Evolutionary conservation across 2,797 vertebrate genomes (phyloP).

Genomic region (Margarornis squamiger): DNA sequence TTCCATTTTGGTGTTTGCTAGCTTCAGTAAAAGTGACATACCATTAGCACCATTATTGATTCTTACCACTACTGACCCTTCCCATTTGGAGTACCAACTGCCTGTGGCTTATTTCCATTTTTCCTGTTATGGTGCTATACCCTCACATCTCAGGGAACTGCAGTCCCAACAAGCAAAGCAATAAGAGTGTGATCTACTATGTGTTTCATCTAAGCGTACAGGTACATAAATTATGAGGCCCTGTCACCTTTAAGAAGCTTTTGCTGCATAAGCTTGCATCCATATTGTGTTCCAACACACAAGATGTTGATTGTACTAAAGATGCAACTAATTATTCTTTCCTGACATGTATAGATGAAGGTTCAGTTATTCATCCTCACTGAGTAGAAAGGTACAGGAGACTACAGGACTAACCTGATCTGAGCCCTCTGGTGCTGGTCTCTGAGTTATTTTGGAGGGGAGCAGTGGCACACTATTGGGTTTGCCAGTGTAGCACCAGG

Average conservation of each 20-base stretch:
- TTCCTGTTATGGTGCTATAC: neutral
- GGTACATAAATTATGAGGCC: neutral
- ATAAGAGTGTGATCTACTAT: neutral
- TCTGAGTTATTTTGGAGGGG: neutral
- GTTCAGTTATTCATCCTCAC: neutral
- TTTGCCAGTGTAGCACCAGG: neutral
- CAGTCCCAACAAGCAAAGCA: neutral
- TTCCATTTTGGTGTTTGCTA: neutral
- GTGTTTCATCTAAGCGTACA: neutral
- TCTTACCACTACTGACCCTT: neutral
- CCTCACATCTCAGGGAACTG: neutral
- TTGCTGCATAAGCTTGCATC: neutral
- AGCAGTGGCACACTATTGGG: neutral
- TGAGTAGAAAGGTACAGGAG: neutral
- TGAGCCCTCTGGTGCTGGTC: neutral
- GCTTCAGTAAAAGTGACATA: neutral
- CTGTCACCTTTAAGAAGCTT: neutral
- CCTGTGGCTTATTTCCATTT: conserved; percentile 18
- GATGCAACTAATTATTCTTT: neutral
- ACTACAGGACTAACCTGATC: neutral
- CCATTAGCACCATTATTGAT: neutral
- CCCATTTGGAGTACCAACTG: neutral
- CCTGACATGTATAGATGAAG: neutral
- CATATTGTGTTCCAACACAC: neutral
- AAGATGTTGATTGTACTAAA: neutral